Conservation (phyloP, 37 sponge, comb jelly and placozoan genomes). For the Oscarella lobularis region DNA sequence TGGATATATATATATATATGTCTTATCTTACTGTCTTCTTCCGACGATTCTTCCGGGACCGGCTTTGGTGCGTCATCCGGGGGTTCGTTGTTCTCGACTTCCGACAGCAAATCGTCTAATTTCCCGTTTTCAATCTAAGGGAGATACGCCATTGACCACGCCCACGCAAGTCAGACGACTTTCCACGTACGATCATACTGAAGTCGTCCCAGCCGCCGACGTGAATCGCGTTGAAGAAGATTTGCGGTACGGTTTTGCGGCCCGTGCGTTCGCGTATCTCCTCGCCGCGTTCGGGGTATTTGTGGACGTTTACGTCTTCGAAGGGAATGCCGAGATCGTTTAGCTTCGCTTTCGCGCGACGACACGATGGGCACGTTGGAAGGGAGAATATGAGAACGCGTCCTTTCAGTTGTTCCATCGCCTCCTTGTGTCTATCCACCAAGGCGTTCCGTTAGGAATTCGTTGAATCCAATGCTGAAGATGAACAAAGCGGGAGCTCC, state of each 20-base stretch:
- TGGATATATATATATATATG: neutral
- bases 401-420: no score
- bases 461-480: no score
- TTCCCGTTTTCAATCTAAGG: conserved; percentile 50
- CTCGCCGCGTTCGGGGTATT: conserved; percentile 54
- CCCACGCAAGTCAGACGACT: neutral
- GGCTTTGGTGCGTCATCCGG: conserved; percentile 44
- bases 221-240: conserved; percentile 84
- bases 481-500: no score
- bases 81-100: conserved; percentile 49
- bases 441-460: no score
- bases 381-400: conserved; percentile 50
- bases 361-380: conserved; percentile 54
- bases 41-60: neutral
- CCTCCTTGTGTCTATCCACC: no score
- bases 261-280: conserved; percentile 61
- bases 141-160: conserved; percentile 4
- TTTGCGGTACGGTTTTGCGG: conserved; percentile 67
- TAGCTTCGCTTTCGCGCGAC: conserved; percentile 41
- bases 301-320: conserved; percentile 65
- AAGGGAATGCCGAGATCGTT: conserved; percentile 51
- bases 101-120: conserved; percentile 51
- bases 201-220: conserved; percentile 68
- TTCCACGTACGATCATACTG: conserved; percentile 32
- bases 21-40: no score